phyloP scores from a whole-genome alignment of 2,888 invertebrate genomes.

The Lymantria monacha region DNA sequence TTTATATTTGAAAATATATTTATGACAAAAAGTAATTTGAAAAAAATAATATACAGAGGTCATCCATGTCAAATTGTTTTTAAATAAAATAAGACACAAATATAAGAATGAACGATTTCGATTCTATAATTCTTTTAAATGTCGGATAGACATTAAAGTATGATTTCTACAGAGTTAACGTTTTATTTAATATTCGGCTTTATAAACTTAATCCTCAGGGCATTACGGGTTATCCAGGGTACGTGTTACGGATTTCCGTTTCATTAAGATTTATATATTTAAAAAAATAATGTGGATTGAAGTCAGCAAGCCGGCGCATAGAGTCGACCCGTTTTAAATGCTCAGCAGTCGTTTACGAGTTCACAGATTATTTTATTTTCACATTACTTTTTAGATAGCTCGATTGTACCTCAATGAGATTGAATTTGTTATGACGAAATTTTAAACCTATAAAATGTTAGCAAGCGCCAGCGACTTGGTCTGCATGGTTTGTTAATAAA shows the following conservation, averaged over 20 bases:
- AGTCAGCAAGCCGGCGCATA: conserved; percentile 35
- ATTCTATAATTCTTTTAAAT: no score
- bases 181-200: neutral
- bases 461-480: no score
- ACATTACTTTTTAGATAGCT: neutral
- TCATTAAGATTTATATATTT: conserved; percentile 34
- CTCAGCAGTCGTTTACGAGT: conserved; percentile 21
- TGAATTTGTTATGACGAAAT: no score
- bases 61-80: no score
- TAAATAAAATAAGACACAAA: no score
- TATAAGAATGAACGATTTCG: no score
- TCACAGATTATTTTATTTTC: conserved; percentile 13
- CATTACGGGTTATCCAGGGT: conserved; percentile 25
- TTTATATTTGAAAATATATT: no score
- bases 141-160: no score
- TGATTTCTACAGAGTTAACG: neutral
- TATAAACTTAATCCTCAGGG: conserved; percentile 30
- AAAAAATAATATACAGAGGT: no score
- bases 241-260: conserved; percentile 32
- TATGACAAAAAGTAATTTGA: no score
- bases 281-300: conserved; percentile 47
- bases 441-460: no score
- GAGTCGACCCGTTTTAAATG: conserved; percentile 29
- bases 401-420: conserved; percentile 3
- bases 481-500: no score